Conservation (phyloP, 2,888 invertebrate genomes). For the Netelia virgata region DNA sequence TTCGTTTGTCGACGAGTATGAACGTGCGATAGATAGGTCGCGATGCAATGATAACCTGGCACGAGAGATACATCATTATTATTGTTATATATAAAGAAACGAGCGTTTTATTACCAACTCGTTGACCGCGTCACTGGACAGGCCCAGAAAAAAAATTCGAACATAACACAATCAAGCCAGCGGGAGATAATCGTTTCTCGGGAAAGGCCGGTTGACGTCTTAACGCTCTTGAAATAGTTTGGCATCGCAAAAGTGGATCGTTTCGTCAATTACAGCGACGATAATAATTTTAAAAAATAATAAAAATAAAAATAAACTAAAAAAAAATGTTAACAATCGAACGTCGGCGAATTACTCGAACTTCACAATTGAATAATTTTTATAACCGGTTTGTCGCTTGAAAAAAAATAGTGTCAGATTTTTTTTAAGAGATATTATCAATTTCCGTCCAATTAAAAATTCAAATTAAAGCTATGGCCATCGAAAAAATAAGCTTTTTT, state of each 20-base stretch:
- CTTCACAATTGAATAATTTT: too few species aligned
- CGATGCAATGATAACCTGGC: conserved; percentile 47
- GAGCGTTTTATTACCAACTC: conserved; percentile 1
- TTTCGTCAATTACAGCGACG: neutral
- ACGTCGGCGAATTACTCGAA: too few species aligned
- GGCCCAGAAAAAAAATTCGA: neutral
- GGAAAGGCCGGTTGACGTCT: neutral
- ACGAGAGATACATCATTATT: neutral
- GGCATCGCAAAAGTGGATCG: neutral
- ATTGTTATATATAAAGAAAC: neutral
- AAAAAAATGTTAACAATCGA: too few species aligned
- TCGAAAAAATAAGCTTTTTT: too few species aligned
- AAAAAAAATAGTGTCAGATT: too few species aligned
- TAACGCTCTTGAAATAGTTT: neutral
- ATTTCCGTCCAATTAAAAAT: too few species aligned
- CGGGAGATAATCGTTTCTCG: conserved; percentile 16
- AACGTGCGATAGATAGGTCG: conserved; percentile 11
- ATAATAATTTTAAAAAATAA: neutral
- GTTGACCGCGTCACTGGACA: conserved; percentile 1
- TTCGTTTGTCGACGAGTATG: conserved; percentile 11
- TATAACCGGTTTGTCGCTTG: too few species aligned
- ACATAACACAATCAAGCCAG: conserved; percentile 21
- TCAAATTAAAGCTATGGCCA: too few species aligned
- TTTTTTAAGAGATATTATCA: too few species aligned
- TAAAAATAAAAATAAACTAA: too few species aligned